A percentile compares a stretch with the other conserved stretches of the same genome.
phyloP scores from a whole-genome alignment of 2,797 vertebrate species.

The Phrynocephalus forsythii region DNA sequence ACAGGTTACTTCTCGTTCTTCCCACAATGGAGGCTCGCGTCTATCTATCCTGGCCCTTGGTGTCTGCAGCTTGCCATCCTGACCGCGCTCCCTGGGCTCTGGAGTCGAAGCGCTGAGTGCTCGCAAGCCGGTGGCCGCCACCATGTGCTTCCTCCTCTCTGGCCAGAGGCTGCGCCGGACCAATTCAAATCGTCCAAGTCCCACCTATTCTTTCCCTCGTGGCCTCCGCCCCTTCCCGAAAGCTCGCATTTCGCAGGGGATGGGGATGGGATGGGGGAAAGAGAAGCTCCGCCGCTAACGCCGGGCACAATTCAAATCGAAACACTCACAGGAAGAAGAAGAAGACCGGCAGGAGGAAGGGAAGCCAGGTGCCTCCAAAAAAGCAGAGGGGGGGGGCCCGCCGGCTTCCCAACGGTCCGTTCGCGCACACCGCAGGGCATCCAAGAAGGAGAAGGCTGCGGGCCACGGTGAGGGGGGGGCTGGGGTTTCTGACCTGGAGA shows the following conservation, averaged over 20 bases:
- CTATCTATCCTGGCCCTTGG: not conserved
- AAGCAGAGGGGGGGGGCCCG: not conserved
- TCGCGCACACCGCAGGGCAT: too few species aligned
- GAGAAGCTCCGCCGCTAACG: not conserved
- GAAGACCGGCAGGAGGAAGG: not conserved
- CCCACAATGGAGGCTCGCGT: not conserved
- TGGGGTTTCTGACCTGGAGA: not conserved
- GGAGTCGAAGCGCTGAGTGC: not conserved
- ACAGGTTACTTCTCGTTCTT: too few species aligned
- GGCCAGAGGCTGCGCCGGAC: not conserved
- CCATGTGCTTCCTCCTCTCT: constrained; percentile 11
- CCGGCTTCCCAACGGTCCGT: not conserved
- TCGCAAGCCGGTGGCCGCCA: not conserved
- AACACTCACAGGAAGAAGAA: constrained; percentile 1
- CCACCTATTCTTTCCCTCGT: constrained; percentile 38
- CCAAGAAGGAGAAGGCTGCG: too few species aligned
- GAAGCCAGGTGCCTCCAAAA: constrained; percentile 9
- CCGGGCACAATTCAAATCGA: constrained; percentile 22
- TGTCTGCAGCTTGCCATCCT: not conserved
- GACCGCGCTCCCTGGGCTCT: not conserved
- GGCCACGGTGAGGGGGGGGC: not conserved
- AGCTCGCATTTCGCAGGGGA: constrained; percentile 23
- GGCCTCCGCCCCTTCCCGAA: constrained; percentile 26
- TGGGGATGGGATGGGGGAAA: not conserved
- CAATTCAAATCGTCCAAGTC: constrained; percentile 41